Conservation (phyloP, 2,113 vertebrate genomes). For the mouse (Mus musculus) region GRCm39 chr3:35759501-35760000, state of each 20-base stretch:
- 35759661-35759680: neutral
- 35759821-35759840: neutral
- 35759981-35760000: slow-evolving; percentile 46
- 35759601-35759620: neutral
- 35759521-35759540: neutral
- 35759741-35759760: too few relatives aligned
- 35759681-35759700: neutral
- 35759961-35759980: neutral
- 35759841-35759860: neutral
- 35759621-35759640: neutral
- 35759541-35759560: too few relatives aligned
- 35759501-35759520: neutral
- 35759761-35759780: too few relatives aligned
- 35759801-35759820: neutral
- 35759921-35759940: neutral
- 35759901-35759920: neutral
- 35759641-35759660: too few relatives aligned
- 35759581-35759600: neutral
- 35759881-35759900: neutral
- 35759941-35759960: neutral
- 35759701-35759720: neutral
- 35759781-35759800: neutral
- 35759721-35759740: neutral
- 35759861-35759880: neutral
- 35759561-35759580: neutral